Evolutionary conservation across 2,113 vertebrate genomes (phyloP), one percentile per base, ranked within the genome.

Genomic region (Phainopepla nitens): DNA sequence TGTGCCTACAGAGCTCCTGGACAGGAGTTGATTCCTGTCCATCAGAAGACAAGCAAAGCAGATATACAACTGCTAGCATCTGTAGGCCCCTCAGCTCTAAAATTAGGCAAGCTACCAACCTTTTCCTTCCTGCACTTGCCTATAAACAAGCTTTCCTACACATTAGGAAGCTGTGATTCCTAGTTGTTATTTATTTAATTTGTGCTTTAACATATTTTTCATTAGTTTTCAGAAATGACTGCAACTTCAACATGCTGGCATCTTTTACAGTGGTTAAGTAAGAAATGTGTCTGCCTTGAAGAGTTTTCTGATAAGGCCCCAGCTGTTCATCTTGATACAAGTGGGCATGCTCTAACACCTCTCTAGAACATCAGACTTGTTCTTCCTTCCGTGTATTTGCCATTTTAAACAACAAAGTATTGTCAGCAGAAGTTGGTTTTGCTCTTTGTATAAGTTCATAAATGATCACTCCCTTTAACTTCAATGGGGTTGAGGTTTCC

Each of bases 31-130:
- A 51, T 92, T 94, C 60, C 71, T 93, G 94, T 90, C 86, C 72
- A 64, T 81, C 64, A 94, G 86, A 71, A 86, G 62, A 45, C 42
- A 88, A 80, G 51, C 27, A 94, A 83, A 92, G 65, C 95, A 94
- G 76, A 93, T 93, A 72, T 81, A 90, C 17, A 56, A 54, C 50
- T 89, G 33, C 73, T 83, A 94, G 87, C 93, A 96, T 79, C 69
- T 86, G 72, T 60, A 75, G 35, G 64, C 49, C 72, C 45, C 68
- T 83, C 82, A 90, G 56, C 71, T 83, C 45, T 86, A 71, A 88
- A 95, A 94, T 86, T 78, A 93, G 83, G 65, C 69, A 89, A 86
- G 60, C 36, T 82, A 96, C 91, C 90, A 96, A 66, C 9, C 39
- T 76, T 82, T 77, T 79, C 45, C 29, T 93, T 88, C 84, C 15